Base-by-base conservation (phyloP, 1,140 invertebrate species). In the Teleogryllus occipitalis region DNA sequence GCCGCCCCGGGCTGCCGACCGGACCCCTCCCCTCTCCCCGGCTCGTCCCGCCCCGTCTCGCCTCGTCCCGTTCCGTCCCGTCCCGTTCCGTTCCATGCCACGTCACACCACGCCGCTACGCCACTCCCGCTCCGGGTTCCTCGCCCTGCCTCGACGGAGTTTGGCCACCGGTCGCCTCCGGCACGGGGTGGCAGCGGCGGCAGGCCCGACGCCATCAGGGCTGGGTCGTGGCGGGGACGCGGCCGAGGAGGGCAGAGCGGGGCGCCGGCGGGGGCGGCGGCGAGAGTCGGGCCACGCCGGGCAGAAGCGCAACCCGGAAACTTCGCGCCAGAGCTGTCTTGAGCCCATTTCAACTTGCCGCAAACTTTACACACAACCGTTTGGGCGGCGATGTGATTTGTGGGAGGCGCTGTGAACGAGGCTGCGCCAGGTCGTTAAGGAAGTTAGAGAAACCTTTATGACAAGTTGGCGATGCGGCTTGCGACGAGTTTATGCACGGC, bases 371-470 rank as follows among this genome's bases (percentile, higher is more conserved):
- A 10, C 10, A 65, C 54, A 65, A 65, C 54, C 54, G 54, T 65
- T 54, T 65, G 54, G 54, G 54, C 54, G 54, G 54, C 54, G 54
- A 65, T 65, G 54, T 65, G 54, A 65, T 65, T 65, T 65, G 54
- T 65, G 54, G 54, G 54, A 65, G 54, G 18, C 54, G 54, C 10
- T 18, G 54, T 65, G 54, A 65, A 65, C 54, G 54, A 65, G 54
- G 54, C 54, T 10, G 54, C 54, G 54, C 54, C 54, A 65, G 54
- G 54, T 65, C 54, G 54, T 65, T 65, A 65, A 65, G 54, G 54
- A 65, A 65, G 54, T 65, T 65, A 65, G 54, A 65, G 54, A 65
- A 65, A 65, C 54, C 54, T 65, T 65, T 65, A 65, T 65, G 54
- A 65, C 54, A 65, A 65, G 54, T 65, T 65, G 54, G 54, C 54